phyloP scores from a whole-genome alignment of 1,140 invertebrate species.

The Formica exsecta region DNA sequence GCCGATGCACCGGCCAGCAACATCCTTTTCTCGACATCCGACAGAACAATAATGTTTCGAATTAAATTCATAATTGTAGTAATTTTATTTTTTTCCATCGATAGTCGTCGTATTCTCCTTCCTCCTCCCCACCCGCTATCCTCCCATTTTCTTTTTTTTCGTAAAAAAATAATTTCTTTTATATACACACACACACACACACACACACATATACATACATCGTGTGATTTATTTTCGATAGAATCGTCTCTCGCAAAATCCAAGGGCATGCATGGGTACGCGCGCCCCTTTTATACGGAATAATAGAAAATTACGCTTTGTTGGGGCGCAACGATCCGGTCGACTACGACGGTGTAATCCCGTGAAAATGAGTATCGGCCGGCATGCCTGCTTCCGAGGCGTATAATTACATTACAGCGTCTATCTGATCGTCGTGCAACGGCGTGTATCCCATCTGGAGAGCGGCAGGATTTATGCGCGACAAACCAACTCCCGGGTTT shows the following conservation, averaged over 20 bases:
- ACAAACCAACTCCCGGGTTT: conserved; percentile 37
- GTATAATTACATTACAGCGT: conserved; percentile 61
- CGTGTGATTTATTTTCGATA: not conserved
- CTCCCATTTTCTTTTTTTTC: not conserved
- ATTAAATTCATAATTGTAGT: not conserved
- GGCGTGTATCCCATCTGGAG: conserved; percentile 50
- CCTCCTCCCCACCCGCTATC: not conserved
- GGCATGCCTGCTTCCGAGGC: conserved; percentile 37
- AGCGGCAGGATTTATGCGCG: conserved; percentile 48
- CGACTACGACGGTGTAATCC: conserved; percentile 14
- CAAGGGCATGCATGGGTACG: not conserved
- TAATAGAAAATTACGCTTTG: not conserved
- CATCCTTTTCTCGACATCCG: conserved; percentile 7
- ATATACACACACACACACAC: not conserved
- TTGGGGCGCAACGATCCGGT: not conserved
- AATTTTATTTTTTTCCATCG: not conserved
- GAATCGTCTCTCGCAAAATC: not conserved
- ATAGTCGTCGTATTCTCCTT: not conserved
- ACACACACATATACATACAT: no score
- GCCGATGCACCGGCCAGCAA: not conserved
- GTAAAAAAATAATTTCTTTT: not conserved
- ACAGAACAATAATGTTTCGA: conserved; percentile 5
- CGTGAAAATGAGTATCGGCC: conserved; percentile 27
- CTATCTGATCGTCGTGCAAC: conserved; percentile 53
- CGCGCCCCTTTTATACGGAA: not conserved